A percentile compares a stretch with the other conserved stretches of the same genome.
These are phyloP conservation scores for Gallinago nigripennis DNA, from an alignment of 2,797 vertebrate species.

Conservation along the genomic window DNA sequence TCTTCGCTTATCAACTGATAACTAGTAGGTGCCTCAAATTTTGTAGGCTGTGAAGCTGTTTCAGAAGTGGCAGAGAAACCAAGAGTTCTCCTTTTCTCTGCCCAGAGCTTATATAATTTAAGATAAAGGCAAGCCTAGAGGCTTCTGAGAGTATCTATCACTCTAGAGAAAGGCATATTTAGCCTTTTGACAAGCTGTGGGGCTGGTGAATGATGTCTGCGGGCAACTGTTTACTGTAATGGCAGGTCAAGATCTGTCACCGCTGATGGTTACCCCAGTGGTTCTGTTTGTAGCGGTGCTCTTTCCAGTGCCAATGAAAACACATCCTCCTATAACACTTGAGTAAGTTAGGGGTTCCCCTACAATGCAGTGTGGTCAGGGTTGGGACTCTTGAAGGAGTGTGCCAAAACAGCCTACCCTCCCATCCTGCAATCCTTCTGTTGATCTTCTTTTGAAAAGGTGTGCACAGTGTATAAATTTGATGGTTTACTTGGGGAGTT, in stretches of 20 bases:
- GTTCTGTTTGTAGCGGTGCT: not conserved
- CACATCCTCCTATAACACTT: not conserved
- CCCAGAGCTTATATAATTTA: not conserved
- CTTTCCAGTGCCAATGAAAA: not conserved
- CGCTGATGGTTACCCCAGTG: accelerated
- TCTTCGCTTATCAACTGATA: not conserved
- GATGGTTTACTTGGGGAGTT: not conserved
- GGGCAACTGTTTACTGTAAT: not conserved
- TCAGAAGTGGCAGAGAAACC: not conserved
- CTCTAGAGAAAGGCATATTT: not conserved
- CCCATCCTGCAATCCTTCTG: not conserved
- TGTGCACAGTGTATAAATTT: not conserved
- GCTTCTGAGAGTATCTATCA: not conserved
- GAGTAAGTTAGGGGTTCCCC: not conserved
- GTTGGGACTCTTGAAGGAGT: not conserved
- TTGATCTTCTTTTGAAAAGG: not conserved
- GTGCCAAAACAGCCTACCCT: not conserved
- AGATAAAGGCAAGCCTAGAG: not conserved
- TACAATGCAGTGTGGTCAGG: not conserved
- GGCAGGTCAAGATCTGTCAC: not conserved
- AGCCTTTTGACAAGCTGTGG: not conserved
- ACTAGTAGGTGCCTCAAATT: not conserved
- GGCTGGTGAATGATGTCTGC: not conserved
- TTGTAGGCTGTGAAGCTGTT: not conserved
- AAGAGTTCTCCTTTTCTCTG: not conserved